phyloP scores from a whole-genome alignment of 2,888 invertebrate species.

The Phymatocera aterrima region DNA sequence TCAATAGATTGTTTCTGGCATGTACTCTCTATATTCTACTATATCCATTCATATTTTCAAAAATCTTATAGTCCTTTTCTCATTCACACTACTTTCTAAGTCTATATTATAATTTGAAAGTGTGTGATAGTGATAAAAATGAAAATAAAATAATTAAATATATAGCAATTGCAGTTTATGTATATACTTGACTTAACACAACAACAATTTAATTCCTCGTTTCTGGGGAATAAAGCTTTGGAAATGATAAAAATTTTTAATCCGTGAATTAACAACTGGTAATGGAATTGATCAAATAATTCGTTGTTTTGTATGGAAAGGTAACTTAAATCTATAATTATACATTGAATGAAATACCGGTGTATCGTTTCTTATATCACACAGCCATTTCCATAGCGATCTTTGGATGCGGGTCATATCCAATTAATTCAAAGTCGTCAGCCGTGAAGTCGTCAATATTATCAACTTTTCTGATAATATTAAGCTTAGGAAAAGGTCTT shows the following conservation, averaged over 20 bases:
- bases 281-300: too few relatives aligned
- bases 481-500: slow-evolving; percentile 87
- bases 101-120: too few relatives aligned
- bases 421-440: slow-evolving; percentile 90
- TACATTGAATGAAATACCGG: slow-evolving; percentile 25
- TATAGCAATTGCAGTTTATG: too few relatives aligned
- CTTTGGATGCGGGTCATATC: slow-evolving; percentile 92
- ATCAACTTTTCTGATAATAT: slow-evolving; percentile 84
- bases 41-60: background rate
- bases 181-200: too few relatives aligned
- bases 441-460: slow-evolving; percentile 91
- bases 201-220: too few relatives aligned
- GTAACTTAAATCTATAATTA: too few relatives aligned
- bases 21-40: background rate
- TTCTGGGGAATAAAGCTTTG: background rate
- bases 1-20: background rate
- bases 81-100: background rate
- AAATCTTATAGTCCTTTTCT: background rate
- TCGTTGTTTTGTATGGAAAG: too few relatives aligned
- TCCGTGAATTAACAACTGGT: too few relatives aligned
- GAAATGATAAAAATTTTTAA: too few relatives aligned
- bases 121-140: background rate
- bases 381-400: slow-evolving; percentile 96
- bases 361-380: slow-evolving; percentile 68
- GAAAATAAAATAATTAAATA: background rate